Evolutionary conservation across 2,113 vertebrate species (phyloP).

Genomic region (Sapayoa aenigma): DNA sequence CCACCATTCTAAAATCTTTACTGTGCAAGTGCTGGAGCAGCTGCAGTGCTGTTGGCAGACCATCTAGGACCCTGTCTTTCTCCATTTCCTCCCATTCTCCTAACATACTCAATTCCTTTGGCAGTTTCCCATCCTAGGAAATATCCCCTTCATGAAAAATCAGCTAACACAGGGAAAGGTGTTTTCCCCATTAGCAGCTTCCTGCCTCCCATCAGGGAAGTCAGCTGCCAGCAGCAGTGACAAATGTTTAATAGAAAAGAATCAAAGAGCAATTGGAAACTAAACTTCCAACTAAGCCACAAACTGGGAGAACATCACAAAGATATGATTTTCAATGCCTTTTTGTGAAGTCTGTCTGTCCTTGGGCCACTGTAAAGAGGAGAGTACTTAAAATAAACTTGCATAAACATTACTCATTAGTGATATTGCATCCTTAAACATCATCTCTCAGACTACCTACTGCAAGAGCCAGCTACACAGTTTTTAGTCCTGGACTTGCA

Average conservation of each 20-base stretch:
- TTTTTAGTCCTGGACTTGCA: not conserved
- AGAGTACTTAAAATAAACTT: not conserved
- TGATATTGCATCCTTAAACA: not conserved
- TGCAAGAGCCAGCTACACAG: not conserved
- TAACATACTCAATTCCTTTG: not conserved
- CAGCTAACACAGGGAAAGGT: not conserved
- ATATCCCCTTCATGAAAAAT: not conserved
- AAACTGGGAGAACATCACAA: not conserved
- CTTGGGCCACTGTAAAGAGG: not conserved
- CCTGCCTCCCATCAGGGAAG: not conserved
- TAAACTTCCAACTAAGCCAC: not conserved
- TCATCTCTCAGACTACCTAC: not conserved
- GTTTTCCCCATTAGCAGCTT: conserved; percentile 2
- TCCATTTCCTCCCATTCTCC: not conserved
- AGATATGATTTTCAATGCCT: not conserved
- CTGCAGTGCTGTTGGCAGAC: not conserved
- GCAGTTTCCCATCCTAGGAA: not conserved
- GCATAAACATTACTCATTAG: not conserved
- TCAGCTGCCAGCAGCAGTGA: not conserved
- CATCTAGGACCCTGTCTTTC: not conserved
- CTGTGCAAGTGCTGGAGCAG: not conserved
- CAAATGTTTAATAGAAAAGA: not conserved
- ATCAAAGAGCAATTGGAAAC: not conserved
- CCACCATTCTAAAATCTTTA: not conserved
- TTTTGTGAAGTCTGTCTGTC: not conserved